These are phyloP conservation scores for Carcina quercana DNA, from an alignment of 2,888 invertebrate species.

Conservation along the genomic window DNA sequence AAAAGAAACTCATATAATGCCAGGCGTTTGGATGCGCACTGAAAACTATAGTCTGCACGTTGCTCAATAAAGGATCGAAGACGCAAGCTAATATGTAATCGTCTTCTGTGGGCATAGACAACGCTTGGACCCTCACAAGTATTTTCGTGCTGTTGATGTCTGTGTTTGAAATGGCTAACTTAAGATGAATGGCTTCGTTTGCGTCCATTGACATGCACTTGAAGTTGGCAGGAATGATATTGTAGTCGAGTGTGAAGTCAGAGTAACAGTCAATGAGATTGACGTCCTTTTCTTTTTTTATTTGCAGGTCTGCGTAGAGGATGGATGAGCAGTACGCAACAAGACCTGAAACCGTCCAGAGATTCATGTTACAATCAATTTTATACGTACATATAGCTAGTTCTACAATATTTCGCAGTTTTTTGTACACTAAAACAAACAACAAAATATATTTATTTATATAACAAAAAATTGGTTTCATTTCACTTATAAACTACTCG, in stretches of 20 bases:
- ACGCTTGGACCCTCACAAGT: constrained; percentile 63
- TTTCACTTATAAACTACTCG: too few species aligned
- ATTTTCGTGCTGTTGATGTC: constrained; percentile 28
- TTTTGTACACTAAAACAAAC: neutral
- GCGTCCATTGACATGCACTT: constrained; percentile 68
- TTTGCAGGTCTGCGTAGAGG: constrained; percentile 77
- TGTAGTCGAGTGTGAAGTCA: constrained; percentile 34
- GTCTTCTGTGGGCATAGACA: constrained; percentile 68
- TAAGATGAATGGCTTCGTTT: constrained; percentile 41
- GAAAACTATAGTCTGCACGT: constrained; percentile 56
- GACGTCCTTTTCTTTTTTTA: constrained; percentile 60
- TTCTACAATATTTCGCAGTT: neutral
- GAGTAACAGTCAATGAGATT: constrained; percentile 46
- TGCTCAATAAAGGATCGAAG: constrained; percentile 57
- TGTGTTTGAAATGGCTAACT: constrained; percentile 54
- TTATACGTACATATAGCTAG: neutral
- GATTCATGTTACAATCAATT: neutral
- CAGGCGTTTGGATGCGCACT: constrained; percentile 72
- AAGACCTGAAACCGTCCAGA: constrained; percentile 73
- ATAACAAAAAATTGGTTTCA: too few species aligned
- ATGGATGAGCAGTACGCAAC: constrained; percentile 78
- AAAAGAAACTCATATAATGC: constrained; percentile 70
- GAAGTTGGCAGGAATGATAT: constrained; percentile 40
- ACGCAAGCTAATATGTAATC: constrained; percentile 59
- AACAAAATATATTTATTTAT: too few species aligned